Evolutionary conservation across 2,797 vertebrate genomes (phyloP), one percentile per base, ranked within the genome.

Genomic region (Tapera naevia): DNA sequence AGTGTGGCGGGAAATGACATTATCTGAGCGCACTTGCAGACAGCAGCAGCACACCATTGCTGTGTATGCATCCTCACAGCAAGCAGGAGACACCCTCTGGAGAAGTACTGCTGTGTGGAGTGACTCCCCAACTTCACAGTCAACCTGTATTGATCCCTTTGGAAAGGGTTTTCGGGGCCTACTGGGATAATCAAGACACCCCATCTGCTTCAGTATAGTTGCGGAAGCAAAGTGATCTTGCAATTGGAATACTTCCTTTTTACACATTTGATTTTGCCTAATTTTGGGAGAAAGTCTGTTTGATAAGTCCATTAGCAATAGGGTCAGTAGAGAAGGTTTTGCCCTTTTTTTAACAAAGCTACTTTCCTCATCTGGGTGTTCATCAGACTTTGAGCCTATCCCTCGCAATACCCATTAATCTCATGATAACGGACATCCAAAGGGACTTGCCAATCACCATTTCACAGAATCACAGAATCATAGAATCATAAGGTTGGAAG

Each of bases 31-130:
- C 12, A 65, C 53, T 70, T 16, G 17, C 37, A 61, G 81, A 28
- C 7, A 17, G 43, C 23, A 19, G 19, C 28, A 46, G 17, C 53
- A 35, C 17, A 32, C 60, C 45, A 16, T 32, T 1, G 12, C 10
- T 2, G 22, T 3, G 35, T 13, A 5, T 0, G 32, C 10, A 16
- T 18, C 35, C 54, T 13, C 57, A 10, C 15, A 17, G 81, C 13
- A 0, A 1, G 35, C 0, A 0, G 28, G 51, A 71, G 27, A n/a
- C 7, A 2, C 14, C 43, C 53, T 60, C 24, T 17, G 80, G 85
- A 70, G 72, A 50, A 43, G 57, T 17, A 5, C 21, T 30, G 61
- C 37, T 7, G 1, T 13, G 57, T 72, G 16, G 28, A 30, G n/a
- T 0, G 2, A 15, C n/a, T 4, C 37, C 37, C n/a, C 1, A 0